Base-by-base conservation (phyloP, 2,888 invertebrate species). In the Uloborus plumipes region DNA sequence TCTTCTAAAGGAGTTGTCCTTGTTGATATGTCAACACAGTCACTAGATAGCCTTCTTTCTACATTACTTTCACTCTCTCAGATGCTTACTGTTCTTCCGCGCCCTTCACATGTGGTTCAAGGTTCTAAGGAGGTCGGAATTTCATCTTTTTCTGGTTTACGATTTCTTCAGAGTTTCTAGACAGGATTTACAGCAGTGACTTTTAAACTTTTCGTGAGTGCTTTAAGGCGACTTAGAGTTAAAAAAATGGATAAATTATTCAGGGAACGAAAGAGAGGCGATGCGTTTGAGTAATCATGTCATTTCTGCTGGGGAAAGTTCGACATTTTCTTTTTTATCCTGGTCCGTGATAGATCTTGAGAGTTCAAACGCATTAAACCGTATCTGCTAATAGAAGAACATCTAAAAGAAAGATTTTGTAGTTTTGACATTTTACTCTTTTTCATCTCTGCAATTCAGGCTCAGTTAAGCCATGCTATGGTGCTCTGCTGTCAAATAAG, bases 51-150 rank as follows among this genome's bases (percentile, higher is more conserved):
- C 39, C 39, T 39, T 65, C 73, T 65, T 73, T 73, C 73, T 51
- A 39, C 50, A 47, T 64, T 72, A 15, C 62, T 62, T 26, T 64
- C 55, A 20, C 65, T 15, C 53, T 20, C 39, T 9, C 18, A 50
- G 31, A 51, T 55, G 16, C 55, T 55, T 53, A 50, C 16, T 62
- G 11, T 39, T 39, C 39, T 20, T 50, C 20, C 39, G 39, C 39
- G 39, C 55, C 58, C 47, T 69, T 58, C 61, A 4, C 16, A 61
- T 59, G 16, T 61, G 61, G 71, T 71, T 59, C 71, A 71, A 71
- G 71, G 71, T 61, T 71, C 1, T 22, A 14, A 20, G 47, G 61
- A 70, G 59, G 71, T 59, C 59, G n/a, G 50, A 20, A 61, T 71
- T 61, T 1, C 49, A 14, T 61, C 64, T n/a, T 64, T 64, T 55